These are phyloP conservation scores for Nicator chloris DNA, from an alignment of 2,113 vertebrate species.

Conservation along the genomic window DNA sequence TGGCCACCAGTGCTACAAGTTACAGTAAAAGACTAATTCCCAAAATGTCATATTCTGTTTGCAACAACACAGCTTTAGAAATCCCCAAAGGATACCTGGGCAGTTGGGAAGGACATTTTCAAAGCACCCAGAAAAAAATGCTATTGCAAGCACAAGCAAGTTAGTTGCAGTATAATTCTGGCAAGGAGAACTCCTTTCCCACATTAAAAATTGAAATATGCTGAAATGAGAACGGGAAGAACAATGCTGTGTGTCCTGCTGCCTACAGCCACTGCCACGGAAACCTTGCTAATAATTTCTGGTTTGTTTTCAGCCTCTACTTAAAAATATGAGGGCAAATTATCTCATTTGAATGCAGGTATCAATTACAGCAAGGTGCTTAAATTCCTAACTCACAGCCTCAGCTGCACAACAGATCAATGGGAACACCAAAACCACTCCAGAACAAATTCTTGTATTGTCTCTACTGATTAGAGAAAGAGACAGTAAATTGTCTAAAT, in stretches of 20 bases:
- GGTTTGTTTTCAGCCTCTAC: background rate
- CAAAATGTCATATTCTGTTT: background rate
- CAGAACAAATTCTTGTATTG: background rate
- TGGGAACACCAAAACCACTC: background rate
- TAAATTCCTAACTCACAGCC: background rate
- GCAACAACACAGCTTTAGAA: background rate
- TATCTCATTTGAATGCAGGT: background rate
- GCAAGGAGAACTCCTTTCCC: background rate
- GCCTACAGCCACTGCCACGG: background rate
- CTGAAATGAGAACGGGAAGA: background rate
- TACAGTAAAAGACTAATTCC: background rate
- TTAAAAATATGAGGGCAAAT: background rate
- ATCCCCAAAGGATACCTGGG: background rate
- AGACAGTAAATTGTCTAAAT: background rate
- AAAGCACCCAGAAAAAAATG: background rate
- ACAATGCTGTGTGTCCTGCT: background rate
- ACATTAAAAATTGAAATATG: background rate
- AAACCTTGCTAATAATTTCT: background rate
- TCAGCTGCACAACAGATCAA: background rate
- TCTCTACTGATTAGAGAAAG: accelerated
- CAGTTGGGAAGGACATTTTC: background rate
- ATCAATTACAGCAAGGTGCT: background rate
- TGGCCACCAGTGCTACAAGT: background rate
- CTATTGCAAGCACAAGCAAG: background rate
- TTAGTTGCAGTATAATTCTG: background rate